Conservation (phyloP, 2,888 invertebrate species). For the Lycocerus yunnanus region DNA sequence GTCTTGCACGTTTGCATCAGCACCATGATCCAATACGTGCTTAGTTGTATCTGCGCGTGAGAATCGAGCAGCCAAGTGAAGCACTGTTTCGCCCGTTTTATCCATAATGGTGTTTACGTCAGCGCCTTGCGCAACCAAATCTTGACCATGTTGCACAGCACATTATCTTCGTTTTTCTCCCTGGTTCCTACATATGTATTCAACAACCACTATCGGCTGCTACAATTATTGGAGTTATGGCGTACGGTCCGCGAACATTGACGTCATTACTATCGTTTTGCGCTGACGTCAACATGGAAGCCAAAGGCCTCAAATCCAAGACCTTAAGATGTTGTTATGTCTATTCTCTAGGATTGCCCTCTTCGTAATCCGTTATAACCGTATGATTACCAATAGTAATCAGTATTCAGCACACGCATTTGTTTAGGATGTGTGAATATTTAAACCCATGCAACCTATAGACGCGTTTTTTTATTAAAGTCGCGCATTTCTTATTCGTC, state of each 20-base stretch:
- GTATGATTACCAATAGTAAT: conserved; percentile 89
- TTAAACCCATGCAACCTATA: conserved; percentile 74
- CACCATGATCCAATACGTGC: conserved; percentile 74
- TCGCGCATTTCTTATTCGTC: conserved; percentile 96
- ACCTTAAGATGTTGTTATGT: conserved; percentile 91
- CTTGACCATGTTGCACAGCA: conserved; percentile 56
- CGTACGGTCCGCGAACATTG: conserved; percentile 85
- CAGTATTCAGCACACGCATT: conserved; percentile 70
- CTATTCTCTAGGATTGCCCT: conserved; percentile 84
- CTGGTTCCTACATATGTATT: conserved; percentile 73
- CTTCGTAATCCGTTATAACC: conserved; percentile 87
- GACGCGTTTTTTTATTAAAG: conserved; percentile 78
- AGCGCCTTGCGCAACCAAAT: conserved; percentile 68
- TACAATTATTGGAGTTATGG: conserved; percentile 95
- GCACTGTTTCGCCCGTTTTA: conserved; percentile 92
- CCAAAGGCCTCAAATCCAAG: conserved; percentile 80
- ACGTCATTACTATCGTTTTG: conserved; percentile 54
- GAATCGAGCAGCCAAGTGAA: conserved; percentile 92
- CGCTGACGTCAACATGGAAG: conserved; percentile 86
- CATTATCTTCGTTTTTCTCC: conserved; percentile 80
- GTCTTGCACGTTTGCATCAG: conserved; percentile 94
- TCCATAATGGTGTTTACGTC: conserved; percentile 93
- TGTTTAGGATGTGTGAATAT: conserved; percentile 83
- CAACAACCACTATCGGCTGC: conserved; percentile 87
- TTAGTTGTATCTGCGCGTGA: conserved; percentile 95